Percentiles rank a stretch among this genome's conserved stretches.
Conservation (phyloP, 1,140 invertebrate species). For the Platyura marginata region DNA sequence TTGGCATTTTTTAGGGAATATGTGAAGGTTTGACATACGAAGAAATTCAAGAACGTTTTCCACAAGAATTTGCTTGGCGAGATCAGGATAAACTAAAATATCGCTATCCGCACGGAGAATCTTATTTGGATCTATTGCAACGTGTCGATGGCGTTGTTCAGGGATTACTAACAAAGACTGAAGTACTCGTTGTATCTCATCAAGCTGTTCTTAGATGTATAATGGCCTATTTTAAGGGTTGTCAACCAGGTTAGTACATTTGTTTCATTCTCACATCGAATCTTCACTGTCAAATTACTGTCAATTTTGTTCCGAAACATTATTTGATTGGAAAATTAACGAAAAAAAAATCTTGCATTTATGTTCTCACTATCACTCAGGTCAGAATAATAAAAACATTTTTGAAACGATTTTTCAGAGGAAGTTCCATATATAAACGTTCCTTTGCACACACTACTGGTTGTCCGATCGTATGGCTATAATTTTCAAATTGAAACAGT, state of each 20-base stretch:
- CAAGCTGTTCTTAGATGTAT: constrained; percentile 84
- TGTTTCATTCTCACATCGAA: too few relatives aligned
- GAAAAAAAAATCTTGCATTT: too few relatives aligned
- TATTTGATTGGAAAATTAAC: too few relatives aligned
- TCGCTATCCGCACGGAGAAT: constrained; percentile 82
- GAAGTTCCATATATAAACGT: constrained; percentile 83
- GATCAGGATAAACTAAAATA: constrained; percentile 86
- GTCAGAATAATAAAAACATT: too few relatives aligned
- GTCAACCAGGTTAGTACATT: constrained; percentile 38
- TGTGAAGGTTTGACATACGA: constrained; percentile 88
- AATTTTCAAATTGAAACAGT: constrained; percentile 67
- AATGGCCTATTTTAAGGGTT: constrained; percentile 77
- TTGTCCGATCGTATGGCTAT: constrained; percentile 62
- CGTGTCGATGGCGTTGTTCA: constrained; percentile 61
- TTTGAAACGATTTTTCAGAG: constrained; percentile 27
- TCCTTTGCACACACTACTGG: constrained; percentile 80
- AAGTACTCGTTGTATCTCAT: constrained; percentile 75
- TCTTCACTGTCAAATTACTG: too few relatives aligned
- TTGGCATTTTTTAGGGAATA: constrained; percentile 45
- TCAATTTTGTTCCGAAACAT: too few relatives aligned
- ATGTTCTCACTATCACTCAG: too few relatives aligned
- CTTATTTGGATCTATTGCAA: constrained; percentile 71
- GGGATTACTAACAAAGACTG: constrained; percentile 67
- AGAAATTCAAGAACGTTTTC: constrained; percentile 78
- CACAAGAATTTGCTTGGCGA: constrained; percentile 75